A percentile compares a stretch with the other conserved stretches of the same genome.
Conservation (phyloP, 2,797 vertebrate species). For the Microcaecilia unicolor region DNA sequence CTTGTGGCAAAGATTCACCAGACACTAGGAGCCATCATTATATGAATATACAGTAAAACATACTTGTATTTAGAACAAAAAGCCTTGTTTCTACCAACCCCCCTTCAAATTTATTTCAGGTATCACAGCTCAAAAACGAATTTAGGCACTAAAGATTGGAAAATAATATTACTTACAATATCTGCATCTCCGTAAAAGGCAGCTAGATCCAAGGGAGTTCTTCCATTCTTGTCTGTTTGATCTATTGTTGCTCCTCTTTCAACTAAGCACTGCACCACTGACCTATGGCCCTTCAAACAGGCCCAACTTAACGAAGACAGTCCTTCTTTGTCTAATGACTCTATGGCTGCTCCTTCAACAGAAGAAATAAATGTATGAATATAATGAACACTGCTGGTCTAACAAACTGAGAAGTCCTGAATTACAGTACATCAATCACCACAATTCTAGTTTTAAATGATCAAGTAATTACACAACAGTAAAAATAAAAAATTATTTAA, state of each 20-base stretch:
- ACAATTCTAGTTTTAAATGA: too few species aligned
- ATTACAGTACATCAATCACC: too few species aligned
- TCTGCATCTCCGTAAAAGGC: conserved; percentile 94
- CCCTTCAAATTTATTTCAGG: too few species aligned
- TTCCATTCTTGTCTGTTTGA: conserved; percentile 93
- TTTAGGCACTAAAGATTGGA: neutral
- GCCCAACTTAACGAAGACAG: conserved; percentile 93
- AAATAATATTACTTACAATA: conserved; percentile 65
- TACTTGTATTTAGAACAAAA: too few species aligned
- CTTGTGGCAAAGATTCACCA: too few species aligned
- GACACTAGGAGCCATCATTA: too few species aligned
- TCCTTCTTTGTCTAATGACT: conserved; percentile 90
- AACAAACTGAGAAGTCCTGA: too few species aligned
- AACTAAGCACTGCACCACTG: conserved; percentile 83
- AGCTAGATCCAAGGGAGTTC: conserved; percentile 89
- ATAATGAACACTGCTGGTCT: too few species aligned
- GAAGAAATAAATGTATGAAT: conserved; percentile 4
- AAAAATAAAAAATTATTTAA: too few species aligned
- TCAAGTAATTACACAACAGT: too few species aligned
- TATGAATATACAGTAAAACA: too few species aligned
- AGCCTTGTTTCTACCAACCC: too few species aligned
- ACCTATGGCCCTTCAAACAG: conserved; percentile 91
- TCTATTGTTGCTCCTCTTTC: conserved; percentile 87
- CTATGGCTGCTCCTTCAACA: conserved; percentile 73
- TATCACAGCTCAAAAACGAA: neutral